These are phyloP conservation scores for Plectus sambesii DNA, from an alignment of 1,140 invertebrate genomes.

Conservation along the genomic window DNA sequence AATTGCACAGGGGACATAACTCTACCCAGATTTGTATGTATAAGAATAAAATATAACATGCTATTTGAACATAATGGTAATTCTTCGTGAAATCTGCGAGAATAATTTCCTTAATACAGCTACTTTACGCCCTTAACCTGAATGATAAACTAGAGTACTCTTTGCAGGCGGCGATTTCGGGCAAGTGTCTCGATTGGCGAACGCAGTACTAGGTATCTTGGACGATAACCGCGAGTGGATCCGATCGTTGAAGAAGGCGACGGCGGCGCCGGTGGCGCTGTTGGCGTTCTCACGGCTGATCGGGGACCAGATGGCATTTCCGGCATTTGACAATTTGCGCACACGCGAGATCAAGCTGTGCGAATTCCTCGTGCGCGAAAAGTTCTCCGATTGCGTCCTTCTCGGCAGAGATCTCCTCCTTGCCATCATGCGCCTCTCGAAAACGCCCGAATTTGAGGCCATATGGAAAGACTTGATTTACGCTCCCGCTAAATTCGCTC, in stretches of 20 bases:
- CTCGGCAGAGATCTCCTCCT: conserved; percentile 18
- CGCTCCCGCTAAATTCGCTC: conserved; percentile 12
- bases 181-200: conserved; percentile 20
- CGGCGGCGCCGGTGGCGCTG: conserved; percentile 14
- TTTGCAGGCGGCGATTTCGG: conserved; percentile 21
- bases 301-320: conserved; percentile 9
- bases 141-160: too few relatives aligned
- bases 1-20: too few relatives aligned
- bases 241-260: conserved; percentile 12
- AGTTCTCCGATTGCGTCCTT: conserved; percentile 15
- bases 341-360: conserved; percentile 15
- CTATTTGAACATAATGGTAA: too few relatives aligned
- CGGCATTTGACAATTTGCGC: conserved; percentile 1
- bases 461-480: conserved; percentile 19
- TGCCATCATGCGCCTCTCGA: conserved; percentile 20
- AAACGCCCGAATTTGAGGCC: conserved; percentile 16
- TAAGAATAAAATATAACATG: too few relatives aligned
- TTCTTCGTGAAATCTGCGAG: too few relatives aligned
- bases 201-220: conserved; percentile 16
- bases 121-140: too few relatives aligned
- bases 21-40: too few relatives aligned
- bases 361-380: conserved; percentile 18
- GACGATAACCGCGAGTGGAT: conserved; percentile 17
- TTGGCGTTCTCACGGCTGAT: conserved; percentile 23
- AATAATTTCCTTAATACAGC: too few relatives aligned